These are phyloP conservation scores for Rhynchophorus ferrugineus DNA, from an alignment of 1,140 invertebrate genomes.

Conservation along the genomic window DNA sequence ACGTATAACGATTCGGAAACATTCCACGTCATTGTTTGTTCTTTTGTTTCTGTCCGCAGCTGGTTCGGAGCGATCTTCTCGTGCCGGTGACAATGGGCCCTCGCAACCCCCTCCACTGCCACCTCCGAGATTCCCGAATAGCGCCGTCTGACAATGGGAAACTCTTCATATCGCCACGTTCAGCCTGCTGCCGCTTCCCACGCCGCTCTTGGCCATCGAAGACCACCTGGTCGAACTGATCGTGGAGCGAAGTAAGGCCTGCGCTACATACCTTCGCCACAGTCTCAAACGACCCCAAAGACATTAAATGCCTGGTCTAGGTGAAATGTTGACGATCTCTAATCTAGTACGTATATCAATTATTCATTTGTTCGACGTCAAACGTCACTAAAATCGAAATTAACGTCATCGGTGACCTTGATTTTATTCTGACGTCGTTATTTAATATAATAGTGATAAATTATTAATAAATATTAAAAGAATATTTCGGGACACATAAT, in stretches of 20 bases:
- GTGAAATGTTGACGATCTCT: neutral
- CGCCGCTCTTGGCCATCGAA: constrained; percentile 43
- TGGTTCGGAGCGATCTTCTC: constrained; percentile 37
- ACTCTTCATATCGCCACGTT: constrained; percentile 46
- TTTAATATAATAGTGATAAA: no score
- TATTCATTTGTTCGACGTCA: no score
- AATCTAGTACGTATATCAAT: neutral
- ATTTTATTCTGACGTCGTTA: no score
- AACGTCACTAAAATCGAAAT: no score
- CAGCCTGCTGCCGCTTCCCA: constrained; percentile 40
- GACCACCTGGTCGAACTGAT: constrained; percentile 47
- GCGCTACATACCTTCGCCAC: constrained; percentile 44
- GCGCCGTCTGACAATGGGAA: constrained; percentile 61
- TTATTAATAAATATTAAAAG: no score
- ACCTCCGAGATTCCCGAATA: constrained; percentile 57
- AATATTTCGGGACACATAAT: no score
- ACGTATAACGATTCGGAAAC: no score
- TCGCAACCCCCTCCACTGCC: constrained; percentile 56
- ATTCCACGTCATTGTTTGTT: no score
- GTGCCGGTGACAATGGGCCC: constrained; percentile 31
- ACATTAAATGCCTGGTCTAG: constrained; percentile 14
- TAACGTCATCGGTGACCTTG: no score
- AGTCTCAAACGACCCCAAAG: constrained; percentile 39
- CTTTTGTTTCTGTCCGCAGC: no score
- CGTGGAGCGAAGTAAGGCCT: constrained; percentile 45